Evolutionary conservation across 2,888 invertebrate genomes (phyloP).

Genomic region (Cheiracanthium punctorium): DNA sequence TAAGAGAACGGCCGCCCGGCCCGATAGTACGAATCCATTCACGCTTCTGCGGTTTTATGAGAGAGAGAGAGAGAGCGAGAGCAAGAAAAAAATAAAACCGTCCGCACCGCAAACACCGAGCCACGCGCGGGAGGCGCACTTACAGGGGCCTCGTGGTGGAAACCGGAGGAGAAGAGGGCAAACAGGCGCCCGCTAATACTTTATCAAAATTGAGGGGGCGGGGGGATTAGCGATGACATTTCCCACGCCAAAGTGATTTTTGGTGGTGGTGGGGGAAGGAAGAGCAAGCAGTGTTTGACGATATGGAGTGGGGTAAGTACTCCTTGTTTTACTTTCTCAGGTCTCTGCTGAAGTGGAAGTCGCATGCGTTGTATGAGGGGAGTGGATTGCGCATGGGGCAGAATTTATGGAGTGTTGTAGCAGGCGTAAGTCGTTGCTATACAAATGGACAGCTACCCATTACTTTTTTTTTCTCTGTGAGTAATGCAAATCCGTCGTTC

Average conservation of each 20-base stretch:
- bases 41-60: conserved; percentile 42
- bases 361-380: background rate
- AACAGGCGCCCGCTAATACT: conserved; percentile 55
- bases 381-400: background rate
- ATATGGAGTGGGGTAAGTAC: background rate
- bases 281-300: conserved; percentile 1
- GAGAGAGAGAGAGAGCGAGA: too few species aligned
- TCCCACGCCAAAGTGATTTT: conserved; percentile 32
- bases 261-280: too few species aligned
- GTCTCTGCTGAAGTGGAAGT: conserved; percentile 3
- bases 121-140: conserved; percentile 12
- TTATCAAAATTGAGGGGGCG: conserved; percentile 58
- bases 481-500: too few species aligned
- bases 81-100: too few species aligned
- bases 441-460: background rate
- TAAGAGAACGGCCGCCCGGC: background rate
- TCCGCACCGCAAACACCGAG: conserved; percentile 11
- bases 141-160: conserved; percentile 15
- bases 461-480: too few species aligned
- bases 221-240: conserved; percentile 36
- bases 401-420: background rate
- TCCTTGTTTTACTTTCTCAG: conserved; percentile 30
- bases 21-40: conserved; percentile 14
- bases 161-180: conserved; percentile 29
- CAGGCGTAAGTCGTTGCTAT: background rate